phyloP scores from a whole-genome alignment of 2,888 invertebrate species.

The Venustoraphidia nigricollis region DNA sequence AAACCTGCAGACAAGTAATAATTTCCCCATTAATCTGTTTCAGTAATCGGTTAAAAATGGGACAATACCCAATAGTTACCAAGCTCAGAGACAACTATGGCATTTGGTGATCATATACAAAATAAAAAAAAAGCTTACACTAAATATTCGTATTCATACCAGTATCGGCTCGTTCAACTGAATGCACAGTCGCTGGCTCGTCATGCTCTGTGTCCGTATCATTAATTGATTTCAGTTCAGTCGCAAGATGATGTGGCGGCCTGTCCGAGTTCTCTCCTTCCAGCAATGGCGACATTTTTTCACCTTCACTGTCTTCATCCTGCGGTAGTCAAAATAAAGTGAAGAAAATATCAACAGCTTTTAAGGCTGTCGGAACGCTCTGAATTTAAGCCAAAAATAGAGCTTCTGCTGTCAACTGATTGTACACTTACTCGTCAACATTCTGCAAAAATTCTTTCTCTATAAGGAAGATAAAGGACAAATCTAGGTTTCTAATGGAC shows the following conservation, averaged over 20 bases:
- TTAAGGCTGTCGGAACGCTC: no score
- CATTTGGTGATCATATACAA: not conserved
- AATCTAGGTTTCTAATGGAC: no score
- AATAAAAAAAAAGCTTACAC: not conserved
- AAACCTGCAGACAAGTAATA: no score
- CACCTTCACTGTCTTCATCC: slow-evolving; percentile 71
- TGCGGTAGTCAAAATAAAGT: slow-evolving; percentile 25
- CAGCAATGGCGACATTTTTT: slow-evolving; percentile 64
- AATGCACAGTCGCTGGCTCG: slow-evolving; percentile 21
- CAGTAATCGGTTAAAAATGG: no score
- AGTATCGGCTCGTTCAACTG: no score
- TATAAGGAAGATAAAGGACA: no score
- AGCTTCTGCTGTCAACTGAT: no score
- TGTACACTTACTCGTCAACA: no score
- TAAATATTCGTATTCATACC: not conserved
- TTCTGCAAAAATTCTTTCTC: no score
- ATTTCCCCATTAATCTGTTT: no score
- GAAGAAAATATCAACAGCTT: no score
- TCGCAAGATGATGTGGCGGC: slow-evolving; percentile 25
- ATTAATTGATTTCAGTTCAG: slow-evolving; percentile 42
- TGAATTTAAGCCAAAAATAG: no score
- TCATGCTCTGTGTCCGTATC: slow-evolving; percentile 39
- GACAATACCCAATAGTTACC: not conserved
- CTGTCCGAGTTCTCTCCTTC: slow-evolving; percentile 22
- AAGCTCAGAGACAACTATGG: not conserved